Conservation (phyloP, 2,888 invertebrate species). For the Eupithecia exiguata region DNA sequence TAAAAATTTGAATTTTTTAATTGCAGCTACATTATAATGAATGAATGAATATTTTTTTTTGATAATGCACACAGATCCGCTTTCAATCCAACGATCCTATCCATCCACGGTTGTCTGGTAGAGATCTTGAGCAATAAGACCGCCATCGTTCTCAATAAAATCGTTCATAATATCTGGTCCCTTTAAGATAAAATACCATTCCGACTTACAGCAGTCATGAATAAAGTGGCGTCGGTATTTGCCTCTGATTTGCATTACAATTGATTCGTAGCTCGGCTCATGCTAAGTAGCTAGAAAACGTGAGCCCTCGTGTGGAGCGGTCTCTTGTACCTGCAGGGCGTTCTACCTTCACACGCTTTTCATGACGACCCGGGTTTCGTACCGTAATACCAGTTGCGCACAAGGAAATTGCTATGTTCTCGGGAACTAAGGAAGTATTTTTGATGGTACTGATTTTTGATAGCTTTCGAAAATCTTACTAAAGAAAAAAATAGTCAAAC, state of each 20-base stretch:
- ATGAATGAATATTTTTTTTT: too few relatives aligned
- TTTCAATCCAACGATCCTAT: too few relatives aligned
- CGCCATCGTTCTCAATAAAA: neutral
- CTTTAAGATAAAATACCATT: slow-evolving; percentile 4
- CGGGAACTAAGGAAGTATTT: neutral
- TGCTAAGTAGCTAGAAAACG: slow-evolving; percentile 43
- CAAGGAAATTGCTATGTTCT: neutral
- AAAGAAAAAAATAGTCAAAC: neutral
- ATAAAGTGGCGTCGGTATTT: slow-evolving; percentile 55
- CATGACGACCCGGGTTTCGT: neutral
- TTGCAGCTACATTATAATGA: too few relatives aligned
- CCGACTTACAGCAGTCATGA: slow-evolving; percentile 41
- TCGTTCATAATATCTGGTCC: neutral
- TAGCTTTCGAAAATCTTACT: neutral
- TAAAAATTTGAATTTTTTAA: too few relatives aligned
- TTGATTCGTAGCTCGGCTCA: slow-evolving; percentile 43
- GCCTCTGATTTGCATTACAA: slow-evolving; percentile 62
- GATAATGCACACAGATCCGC: too few relatives aligned
- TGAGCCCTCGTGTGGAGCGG: slow-evolving; percentile 29
- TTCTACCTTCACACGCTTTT: neutral
- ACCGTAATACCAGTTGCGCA: neutral
- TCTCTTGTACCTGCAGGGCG: neutral
- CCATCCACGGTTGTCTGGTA: too few relatives aligned
- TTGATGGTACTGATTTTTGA: neutral
- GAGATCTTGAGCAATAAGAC: too few relatives aligned